phyloP scores from a whole-genome alignment of 2,797 vertebrate genomes.

The Sebastes minor region DNA sequence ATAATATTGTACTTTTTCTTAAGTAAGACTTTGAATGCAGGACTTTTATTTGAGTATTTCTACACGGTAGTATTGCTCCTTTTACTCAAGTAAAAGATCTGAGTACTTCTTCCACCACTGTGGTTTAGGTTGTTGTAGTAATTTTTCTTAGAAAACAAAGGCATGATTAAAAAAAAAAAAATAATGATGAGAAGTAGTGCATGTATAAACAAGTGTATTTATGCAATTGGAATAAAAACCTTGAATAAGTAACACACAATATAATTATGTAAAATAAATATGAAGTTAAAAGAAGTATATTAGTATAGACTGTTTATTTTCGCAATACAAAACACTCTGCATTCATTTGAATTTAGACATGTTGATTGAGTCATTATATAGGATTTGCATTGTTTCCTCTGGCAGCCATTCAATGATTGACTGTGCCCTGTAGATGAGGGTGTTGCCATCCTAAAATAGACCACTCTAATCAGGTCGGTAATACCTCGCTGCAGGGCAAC shows the following conservation, averaged over 20 bases:
- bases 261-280: neutral
- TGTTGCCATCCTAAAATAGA: conserved; percentile 55
- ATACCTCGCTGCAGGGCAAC: conserved; percentile 50
- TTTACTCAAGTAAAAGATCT: too few species aligned
- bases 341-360: neutral
- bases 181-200: neutral
- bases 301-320: neutral
- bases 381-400: conserved; percentile 38
- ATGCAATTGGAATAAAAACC: neutral
- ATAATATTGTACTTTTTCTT: too few species aligned
- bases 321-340: neutral
- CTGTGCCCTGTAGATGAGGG: conserved; percentile 35
- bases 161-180: too few species aligned
- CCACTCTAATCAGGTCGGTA: conserved; percentile 55
- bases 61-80: too few species aligned
- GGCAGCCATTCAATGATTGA: conserved; percentile 40
- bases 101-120: too few species aligned
- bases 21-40: too few species aligned
- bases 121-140: too few species aligned
- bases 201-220: neutral
- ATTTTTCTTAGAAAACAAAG: too few species aligned
- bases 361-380: neutral
- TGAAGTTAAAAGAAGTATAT: neutral
- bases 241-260: neutral
- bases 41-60: too few species aligned